Conservation (phyloP, 2,113 vertebrate genomes). For the Fulmarus glacialis region DNA sequence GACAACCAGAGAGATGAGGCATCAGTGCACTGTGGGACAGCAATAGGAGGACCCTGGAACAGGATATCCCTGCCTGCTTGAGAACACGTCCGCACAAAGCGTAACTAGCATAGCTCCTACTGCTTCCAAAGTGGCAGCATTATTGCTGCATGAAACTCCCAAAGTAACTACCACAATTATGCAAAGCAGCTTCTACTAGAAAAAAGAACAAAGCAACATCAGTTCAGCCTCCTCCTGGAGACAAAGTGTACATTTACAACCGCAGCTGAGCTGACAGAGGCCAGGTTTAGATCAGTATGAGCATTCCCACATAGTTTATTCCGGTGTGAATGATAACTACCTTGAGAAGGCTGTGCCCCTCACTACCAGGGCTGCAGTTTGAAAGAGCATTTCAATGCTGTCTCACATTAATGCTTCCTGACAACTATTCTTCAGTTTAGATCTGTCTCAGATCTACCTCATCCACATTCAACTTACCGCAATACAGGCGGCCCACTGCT, state of each 20-base stretch:
- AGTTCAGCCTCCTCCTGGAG: not conserved
- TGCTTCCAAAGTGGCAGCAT: not conserved
- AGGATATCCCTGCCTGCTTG: not conserved
- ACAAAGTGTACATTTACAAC: not conserved
- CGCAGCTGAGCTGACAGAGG: not conserved
- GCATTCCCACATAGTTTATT: not conserved
- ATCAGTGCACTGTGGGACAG: not conserved
- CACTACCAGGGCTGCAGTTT: not conserved
- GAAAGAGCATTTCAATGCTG: not conserved
- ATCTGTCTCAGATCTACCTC: not conserved
- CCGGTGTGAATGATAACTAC: not conserved
- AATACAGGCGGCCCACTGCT: not conserved
- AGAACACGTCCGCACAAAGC: too few species aligned
- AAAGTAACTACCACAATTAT: not conserved
- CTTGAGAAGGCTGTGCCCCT: not conserved
- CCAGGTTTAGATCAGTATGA: not conserved
- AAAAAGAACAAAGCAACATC: not conserved
- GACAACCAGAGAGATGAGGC: not conserved
- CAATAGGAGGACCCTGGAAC: not conserved
- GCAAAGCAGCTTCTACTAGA: not conserved
- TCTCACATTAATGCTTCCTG: not conserved
- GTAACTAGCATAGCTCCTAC: not conserved
- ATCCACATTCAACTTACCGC: not conserved
- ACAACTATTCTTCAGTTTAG: not conserved
- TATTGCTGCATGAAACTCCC: not conserved